These are phyloP conservation scores for Microtus oregoni DNA, from an alignment of 2,113 vertebrate genomes.

Conservation along the genomic window DNA sequence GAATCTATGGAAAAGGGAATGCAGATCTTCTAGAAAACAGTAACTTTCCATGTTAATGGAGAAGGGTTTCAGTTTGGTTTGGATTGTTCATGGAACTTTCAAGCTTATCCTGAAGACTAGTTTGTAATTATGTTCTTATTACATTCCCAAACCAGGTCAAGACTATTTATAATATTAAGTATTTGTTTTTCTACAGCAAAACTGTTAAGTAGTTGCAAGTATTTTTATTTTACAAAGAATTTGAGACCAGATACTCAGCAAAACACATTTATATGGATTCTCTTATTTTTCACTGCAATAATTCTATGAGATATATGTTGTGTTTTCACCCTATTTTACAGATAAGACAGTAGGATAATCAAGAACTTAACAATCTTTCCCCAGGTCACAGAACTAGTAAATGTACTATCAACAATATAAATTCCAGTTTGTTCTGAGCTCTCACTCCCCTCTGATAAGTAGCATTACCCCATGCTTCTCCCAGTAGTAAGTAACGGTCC, in stretches of 20 bases:
- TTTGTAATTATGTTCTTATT: neutral
- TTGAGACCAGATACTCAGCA: neutral
- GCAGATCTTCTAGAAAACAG: neutral
- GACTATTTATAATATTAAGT: constrained; percentile 16
- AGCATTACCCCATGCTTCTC: neutral
- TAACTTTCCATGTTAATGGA: neutral
- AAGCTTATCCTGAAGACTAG: neutral
- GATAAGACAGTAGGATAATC: neutral
- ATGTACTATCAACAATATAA: neutral
- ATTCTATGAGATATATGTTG: neutral
- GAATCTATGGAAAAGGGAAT: neutral
- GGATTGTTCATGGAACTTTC: neutral
- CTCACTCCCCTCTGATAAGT: neutral
- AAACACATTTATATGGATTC: neutral
- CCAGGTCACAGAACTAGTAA: neutral
- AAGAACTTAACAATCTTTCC: neutral
- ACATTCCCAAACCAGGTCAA: neutral
- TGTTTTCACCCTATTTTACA: constrained; percentile 15
- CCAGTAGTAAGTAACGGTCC: neutral
- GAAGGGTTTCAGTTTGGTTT: neutral
- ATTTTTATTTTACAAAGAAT: constrained; percentile 42
- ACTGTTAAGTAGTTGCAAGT: neutral
- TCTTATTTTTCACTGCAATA: neutral
- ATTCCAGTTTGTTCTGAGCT: neutral
- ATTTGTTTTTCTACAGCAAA: neutral